phyloP scores from a whole-genome alignment of 2,888 invertebrate genomes.

The Lasioglossum vierecki region DNA sequence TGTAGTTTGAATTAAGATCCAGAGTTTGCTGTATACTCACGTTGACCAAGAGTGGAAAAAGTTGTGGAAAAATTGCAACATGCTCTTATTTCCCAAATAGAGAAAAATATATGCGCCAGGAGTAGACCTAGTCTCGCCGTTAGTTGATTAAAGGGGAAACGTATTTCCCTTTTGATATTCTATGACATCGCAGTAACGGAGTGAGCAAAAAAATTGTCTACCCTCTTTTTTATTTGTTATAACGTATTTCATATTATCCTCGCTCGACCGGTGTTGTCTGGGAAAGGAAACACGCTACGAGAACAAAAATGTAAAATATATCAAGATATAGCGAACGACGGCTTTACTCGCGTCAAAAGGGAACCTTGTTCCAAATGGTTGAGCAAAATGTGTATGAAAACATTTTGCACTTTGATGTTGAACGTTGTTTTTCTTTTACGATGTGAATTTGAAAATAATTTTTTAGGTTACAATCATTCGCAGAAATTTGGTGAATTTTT shows the following conservation, averaged over 20 bases:
- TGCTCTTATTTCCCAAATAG: background rate
- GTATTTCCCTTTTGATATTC: background rate
- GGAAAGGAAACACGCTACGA: background rate
- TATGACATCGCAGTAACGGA: background rate
- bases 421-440: background rate
- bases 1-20: too few relatives aligned
- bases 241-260: background rate
- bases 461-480: background rate
- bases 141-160: background rate
- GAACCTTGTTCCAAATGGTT: conserved; percentile 16
- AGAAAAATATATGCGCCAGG: background rate
- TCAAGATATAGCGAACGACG: conserved; percentile 17
- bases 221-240: background rate
- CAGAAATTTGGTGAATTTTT: background rate
- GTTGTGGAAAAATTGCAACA: background rate
- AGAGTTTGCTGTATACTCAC: too few relatives aligned
- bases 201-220: background rate
- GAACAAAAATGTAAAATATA: conserved; percentile 6
- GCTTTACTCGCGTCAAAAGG: conserved; percentile 18
- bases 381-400: conserved; percentile 15
- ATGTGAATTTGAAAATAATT: background rate
- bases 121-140: background rate
- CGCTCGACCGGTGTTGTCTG: background rate
- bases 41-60: background rate
- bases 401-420: conserved; percentile 7